These are phyloP conservation scores for Ophthalmolycus amberensis DNA, from an alignment of 2,113 vertebrate genomes.

Conservation along the genomic window DNA sequence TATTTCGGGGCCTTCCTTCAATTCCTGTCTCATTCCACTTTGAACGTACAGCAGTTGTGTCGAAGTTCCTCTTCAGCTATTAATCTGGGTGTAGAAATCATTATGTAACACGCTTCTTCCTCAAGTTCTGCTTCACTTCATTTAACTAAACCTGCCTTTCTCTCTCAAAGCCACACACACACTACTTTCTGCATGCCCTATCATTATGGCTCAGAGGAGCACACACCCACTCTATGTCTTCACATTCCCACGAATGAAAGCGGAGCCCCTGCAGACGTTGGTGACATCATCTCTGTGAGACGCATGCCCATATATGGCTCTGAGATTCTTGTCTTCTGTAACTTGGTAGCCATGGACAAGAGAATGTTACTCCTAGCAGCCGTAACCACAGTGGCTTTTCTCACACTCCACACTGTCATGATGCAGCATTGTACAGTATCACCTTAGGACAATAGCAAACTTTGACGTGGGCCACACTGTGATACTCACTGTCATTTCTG, in stretches of 20 bases:
- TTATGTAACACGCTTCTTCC: constrained; percentile 12
- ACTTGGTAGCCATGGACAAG: constrained; percentile 12
- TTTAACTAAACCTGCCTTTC: not conserved
- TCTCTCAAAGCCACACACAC: constrained; percentile 1
- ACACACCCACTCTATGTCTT: constrained; percentile 56
- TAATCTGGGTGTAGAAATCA: not conserved
- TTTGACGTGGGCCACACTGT: not conserved
- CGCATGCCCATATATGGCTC: constrained; percentile 72
- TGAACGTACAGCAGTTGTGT: constrained; percentile 6
- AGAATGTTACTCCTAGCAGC: not conserved
- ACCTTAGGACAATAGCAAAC: not conserved
- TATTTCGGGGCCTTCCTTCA: constrained; percentile 11
- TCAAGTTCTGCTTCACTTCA: constrained; percentile 22
- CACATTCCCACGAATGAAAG: constrained; percentile 49
- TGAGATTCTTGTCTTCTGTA: constrained; percentile 19
- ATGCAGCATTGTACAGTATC: not conserved
- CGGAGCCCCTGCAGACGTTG: constrained; percentile 40
- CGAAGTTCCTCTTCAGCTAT: constrained; percentile 32
- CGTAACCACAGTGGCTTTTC: constrained; percentile 2
- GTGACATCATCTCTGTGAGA: constrained; percentile 80
- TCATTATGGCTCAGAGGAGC: constrained; percentile 8
- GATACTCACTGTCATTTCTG: not conserved
- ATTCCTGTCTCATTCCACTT: constrained; percentile 3
- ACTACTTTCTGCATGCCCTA: constrained; percentile 12
- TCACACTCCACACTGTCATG: constrained; percentile 20